Percentiles rank a stretch among this genome's conserved stretches.
Conservation (phyloP, 2,797 vertebrate species). For the Gymnothorax reevesii region DNA sequence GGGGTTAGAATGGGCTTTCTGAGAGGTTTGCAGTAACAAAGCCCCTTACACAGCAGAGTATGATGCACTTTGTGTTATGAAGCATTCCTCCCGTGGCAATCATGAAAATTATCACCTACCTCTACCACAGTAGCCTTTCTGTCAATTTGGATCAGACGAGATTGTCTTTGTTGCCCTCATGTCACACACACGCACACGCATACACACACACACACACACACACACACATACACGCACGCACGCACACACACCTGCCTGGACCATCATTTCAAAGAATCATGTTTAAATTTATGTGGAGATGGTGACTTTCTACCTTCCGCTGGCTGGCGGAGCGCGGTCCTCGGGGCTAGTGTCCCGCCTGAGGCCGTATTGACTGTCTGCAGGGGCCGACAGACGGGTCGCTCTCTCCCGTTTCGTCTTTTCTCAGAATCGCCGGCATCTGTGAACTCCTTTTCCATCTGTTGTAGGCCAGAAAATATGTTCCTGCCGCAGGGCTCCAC, state of each 20-base stretch:
- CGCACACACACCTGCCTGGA: not conserved
- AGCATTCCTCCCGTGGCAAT: too few relatives aligned
- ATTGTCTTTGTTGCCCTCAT: too few relatives aligned
- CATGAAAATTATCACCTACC: too few relatives aligned
- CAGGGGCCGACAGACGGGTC: not conserved
- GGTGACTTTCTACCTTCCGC: not conserved
- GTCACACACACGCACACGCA: too few relatives aligned
- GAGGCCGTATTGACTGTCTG: not conserved
- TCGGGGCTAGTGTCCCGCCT: not conserved
- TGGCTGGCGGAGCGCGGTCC: not conserved
- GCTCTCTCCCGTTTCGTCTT: not conserved
- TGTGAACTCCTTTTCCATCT: not conserved
- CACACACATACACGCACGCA: too few relatives aligned
- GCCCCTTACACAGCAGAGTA: too few relatives aligned
- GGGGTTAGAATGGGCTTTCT: too few relatives aligned
- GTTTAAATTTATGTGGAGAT: conserved; percentile 4
- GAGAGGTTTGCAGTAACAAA: too few relatives aligned
- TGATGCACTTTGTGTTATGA: too few relatives aligned
- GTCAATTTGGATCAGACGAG: too few relatives aligned
- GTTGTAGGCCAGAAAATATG: not conserved
- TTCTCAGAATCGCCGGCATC: not conserved
- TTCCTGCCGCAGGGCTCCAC: not conserved
- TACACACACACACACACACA: too few relatives aligned
- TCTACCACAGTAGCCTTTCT: too few relatives aligned
- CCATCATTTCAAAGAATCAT: not conserved